Evolutionary conservation across 2,797 vertebrate species (phyloP).

Genomic region (Halcyon leucocephala): DNA sequence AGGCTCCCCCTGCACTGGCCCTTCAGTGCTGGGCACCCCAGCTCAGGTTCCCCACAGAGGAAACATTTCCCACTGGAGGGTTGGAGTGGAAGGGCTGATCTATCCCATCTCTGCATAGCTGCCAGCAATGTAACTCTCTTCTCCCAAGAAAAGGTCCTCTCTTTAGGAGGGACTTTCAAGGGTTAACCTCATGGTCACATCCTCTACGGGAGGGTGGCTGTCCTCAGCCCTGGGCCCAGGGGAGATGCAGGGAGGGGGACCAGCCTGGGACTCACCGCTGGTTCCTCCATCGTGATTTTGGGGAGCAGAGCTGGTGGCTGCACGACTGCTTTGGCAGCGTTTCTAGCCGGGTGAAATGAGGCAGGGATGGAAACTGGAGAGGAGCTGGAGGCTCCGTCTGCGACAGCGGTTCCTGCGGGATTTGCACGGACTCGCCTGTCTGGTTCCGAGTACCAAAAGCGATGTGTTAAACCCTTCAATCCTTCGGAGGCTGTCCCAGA

Average conservation of each 20-base stretch:
- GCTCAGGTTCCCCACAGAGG: rapidly evolving
- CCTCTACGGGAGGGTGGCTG: not conserved
- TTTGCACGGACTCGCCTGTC: not conserved
- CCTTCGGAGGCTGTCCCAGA: not conserved
- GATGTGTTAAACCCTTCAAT: not conserved
- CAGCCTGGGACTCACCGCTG: not conserved
- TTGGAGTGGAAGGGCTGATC: not conserved
- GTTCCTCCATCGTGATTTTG: not conserved
- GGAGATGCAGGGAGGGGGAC: not conserved
- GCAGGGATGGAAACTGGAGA: not conserved
- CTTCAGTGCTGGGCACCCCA: not conserved
- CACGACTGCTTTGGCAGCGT: not conserved
- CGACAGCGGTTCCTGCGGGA: not conserved
- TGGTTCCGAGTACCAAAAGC: not conserved
- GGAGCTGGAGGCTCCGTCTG: not conserved
- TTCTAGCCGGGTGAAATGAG: not conserved
- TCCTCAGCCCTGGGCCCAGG: too few species aligned
- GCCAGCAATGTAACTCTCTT: not conserved
- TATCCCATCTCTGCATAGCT: not conserved
- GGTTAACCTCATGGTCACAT: not conserved
- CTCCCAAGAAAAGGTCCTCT: not conserved
- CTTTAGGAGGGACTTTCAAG: not conserved
- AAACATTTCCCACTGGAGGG: not conserved
- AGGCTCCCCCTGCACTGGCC: rapidly evolving
- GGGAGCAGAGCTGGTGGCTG: rapidly evolving